Evolutionary conservation across 1,140 invertebrate genomes (phyloP), one percentile per base, ranked within the genome.

Genomic region (Acromyrmex heyeri): DNA sequence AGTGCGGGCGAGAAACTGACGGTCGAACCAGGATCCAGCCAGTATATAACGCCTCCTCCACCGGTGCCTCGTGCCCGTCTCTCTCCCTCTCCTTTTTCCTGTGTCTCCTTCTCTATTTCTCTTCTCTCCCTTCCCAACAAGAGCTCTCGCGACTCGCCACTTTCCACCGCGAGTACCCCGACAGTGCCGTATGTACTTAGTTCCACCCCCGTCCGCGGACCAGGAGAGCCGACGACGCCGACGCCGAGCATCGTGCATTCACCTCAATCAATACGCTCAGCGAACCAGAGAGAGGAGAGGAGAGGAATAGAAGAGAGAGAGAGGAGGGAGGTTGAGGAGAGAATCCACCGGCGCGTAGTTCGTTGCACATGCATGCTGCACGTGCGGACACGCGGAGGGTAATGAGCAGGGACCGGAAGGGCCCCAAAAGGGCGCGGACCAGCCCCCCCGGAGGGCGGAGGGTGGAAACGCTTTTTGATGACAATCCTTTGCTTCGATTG

Each of bases 211-310:
- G 62, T 62, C 61, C 81, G 89, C 83, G 50, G 69, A 38, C 55
- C 65, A 50, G 27, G 85, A 72, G 67, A 69, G 86, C 83, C 86
- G 91, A 86, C 86, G 91, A 79, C 91, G 86, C 67, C 90, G 89
- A 79, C 85, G 89, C 72, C 91, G 90, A 50, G 72, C 93, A 89
- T 91, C 92, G 94, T 93, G 93, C 93, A 94, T 94, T 95, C 94
- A 95, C 94, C 94, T 94, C 94, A 93, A 95, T 94, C 94, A 92
- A 95, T 94, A 95, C 91, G 91, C 87, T 83, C 90, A 82, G 75
- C 81, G 86, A 76, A 90, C 69, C 81, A 82, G 85, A 86, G 76
- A 89, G 44, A 53, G 48, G 55, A 89, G 44, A 53, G 48, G 55
- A 75, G 87, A 75, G 79, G 83, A 73, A 77, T 61, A 8, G 61